A percentile compares a stretch with the other conserved stretches of the same genome.
Evolutionary conservation across 2,113 vertebrate species (phyloP).

Genomic region (Sterrhoptilus dennistouni): DNA sequence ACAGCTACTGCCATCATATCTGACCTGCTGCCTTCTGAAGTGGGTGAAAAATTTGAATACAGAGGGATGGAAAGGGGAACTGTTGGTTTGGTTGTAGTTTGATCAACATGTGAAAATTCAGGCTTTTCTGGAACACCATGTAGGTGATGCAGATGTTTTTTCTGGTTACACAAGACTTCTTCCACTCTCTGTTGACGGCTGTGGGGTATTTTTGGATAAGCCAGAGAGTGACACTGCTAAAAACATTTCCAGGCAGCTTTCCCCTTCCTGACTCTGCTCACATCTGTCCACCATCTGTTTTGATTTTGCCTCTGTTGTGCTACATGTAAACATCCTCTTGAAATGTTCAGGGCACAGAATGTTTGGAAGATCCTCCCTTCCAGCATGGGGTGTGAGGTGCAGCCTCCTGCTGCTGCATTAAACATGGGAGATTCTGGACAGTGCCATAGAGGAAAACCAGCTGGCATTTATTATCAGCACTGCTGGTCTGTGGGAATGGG

Average conservation of each 20-base stretch:
- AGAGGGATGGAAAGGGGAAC: not conserved
- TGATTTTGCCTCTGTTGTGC: not conserved
- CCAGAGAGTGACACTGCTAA: not conserved
- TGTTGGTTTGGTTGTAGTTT: not conserved
- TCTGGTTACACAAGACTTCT: not conserved
- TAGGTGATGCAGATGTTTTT: not conserved
- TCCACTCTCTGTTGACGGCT: not conserved
- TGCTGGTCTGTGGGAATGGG: not conserved
- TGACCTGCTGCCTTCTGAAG: not conserved
- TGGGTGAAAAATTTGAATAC: not conserved
- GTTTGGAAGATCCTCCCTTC: not conserved
- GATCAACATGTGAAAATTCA: not conserved
- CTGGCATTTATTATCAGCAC: not conserved
- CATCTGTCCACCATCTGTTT: conserved; percentile 36
- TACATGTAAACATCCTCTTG: not conserved
- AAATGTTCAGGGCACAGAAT: not conserved
- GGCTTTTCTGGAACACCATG: not conserved
- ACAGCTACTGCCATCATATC: not conserved
- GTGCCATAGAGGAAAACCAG: not conserved
- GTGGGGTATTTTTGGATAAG: not conserved
- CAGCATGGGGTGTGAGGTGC: not conserved
- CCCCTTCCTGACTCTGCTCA: not conserved
- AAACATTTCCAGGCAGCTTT: not conserved
- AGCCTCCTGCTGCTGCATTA: not conserved
- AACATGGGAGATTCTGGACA: not conserved